Percentiles rank a stretch among this genome's conserved stretches.
phyloP scores from a whole-genome alignment of 2,888 invertebrate genomes.

The Eupithecia dodoneata region DNA sequence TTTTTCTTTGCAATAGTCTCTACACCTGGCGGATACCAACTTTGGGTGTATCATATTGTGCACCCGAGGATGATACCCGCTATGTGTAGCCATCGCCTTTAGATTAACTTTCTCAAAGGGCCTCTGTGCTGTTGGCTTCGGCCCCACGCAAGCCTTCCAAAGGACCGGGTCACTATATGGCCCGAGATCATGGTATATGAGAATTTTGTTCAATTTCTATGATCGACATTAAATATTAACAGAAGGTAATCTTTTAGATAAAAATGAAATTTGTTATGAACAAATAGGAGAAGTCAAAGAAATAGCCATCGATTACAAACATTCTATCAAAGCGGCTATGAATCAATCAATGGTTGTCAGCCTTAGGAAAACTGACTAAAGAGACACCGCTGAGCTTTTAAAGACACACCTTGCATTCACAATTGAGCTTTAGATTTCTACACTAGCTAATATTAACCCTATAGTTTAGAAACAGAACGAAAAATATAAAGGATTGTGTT shows the following conservation, averaged over 20 bases:
- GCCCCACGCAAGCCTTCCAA: no score
- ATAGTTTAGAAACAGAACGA: not conserved
- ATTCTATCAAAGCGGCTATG: constrained; percentile 17
- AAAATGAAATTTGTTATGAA: not conserved
- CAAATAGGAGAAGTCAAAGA: not conserved
- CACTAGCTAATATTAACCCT: not conserved
- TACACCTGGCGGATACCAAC: no score
- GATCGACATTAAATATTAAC: not conserved
- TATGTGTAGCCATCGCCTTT: no score
- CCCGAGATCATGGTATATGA: no score
- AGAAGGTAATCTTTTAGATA: not conserved
- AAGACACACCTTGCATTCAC: constrained; percentile 24
- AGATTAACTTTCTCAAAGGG: no score
- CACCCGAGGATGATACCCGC: no score
- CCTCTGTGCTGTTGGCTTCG: no score
- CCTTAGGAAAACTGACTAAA: constrained; percentile 36
- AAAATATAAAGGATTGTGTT: not conserved
- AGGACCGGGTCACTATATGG: no score
- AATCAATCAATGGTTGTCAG: constrained; percentile 42
- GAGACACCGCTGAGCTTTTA: constrained; percentile 32
- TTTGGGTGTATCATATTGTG: no score
- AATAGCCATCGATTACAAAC: not conserved
- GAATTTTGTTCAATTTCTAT: not conserved
- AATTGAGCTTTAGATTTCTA: constrained; percentile 12
- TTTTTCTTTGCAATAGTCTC: no score